These are phyloP conservation scores for Autographa gamma DNA, from an alignment of 2,888 invertebrate genomes.

Conservation along the genomic window DNA sequence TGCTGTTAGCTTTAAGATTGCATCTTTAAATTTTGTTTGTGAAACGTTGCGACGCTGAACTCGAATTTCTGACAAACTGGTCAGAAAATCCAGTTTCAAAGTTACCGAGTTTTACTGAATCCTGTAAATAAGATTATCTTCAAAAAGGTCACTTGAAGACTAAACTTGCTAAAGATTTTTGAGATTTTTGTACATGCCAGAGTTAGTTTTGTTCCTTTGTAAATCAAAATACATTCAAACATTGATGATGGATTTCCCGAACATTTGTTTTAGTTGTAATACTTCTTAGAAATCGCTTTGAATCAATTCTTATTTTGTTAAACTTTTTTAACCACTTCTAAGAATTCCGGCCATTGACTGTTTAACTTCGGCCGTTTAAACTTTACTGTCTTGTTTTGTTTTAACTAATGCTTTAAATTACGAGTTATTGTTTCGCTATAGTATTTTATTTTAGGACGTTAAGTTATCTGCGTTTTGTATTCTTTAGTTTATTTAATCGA, in stretches of 20 bases:
- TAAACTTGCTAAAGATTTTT: too few relatives aligned
- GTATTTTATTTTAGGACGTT: conserved; percentile 6
- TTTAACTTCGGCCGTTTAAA: conserved; percentile 27
- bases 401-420: conserved; percentile 16
- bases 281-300: neutral
- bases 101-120: too few relatives aligned
- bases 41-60: neutral
- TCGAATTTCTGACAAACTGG: neutral
- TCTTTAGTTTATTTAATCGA: neutral
- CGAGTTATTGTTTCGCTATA: conserved; percentile 13
- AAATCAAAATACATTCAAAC: neutral
- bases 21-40: neutral
- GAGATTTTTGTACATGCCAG: too few relatives aligned
- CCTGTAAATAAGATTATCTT: neutral
- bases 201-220: neutral
- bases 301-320: neutral
- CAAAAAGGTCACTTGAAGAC: too few relatives aligned
- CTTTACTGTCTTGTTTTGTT: conserved; percentile 28
- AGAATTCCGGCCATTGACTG: conserved; percentile 16
- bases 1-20: neutral
- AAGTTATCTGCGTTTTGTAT: conserved; percentile 1
- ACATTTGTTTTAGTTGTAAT: neutral
- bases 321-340: conserved; percentile 14
- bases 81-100: too few relatives aligned
- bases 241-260: neutral